Conservation (phyloP, 2,888 invertebrate species). For the Cantharis rufa region DNA sequence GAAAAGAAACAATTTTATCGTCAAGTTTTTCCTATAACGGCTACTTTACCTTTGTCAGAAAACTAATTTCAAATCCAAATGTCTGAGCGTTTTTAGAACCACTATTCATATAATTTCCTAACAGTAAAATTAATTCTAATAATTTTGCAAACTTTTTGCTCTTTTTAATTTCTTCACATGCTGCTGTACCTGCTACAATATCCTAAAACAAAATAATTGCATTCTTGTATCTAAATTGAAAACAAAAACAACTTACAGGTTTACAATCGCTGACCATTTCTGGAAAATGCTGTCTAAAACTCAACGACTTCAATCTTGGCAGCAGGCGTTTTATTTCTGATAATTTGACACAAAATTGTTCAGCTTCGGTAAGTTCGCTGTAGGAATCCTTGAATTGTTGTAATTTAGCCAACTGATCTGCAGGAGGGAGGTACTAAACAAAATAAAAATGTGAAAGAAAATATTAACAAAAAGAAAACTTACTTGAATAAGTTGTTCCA, state of each 20-base stretch:
- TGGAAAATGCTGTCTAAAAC: slow-evolving; percentile 84
- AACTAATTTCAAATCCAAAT: slow-evolving; percentile 95
- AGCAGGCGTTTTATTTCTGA: slow-evolving; percentile 85
- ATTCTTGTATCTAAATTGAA: neutral
- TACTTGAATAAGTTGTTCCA: slow-evolving; percentile 85
- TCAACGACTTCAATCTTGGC: slow-evolving; percentile 85
- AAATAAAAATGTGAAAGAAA: neutral
- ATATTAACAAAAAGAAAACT: neutral
- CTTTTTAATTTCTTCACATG: slow-evolving; percentile 89
- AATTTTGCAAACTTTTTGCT: slow-evolving; percentile 90
- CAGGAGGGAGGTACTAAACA: slow-evolving; percentile 80
- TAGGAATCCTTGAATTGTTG: slow-evolving; percentile 78
- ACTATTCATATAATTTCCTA: slow-evolving; percentile 97
- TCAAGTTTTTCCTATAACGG: neutral
- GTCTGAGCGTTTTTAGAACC: slow-evolving; percentile 93
- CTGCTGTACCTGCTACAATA: slow-evolving; percentile 92
- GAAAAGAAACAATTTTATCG: slow-evolving; percentile 42
- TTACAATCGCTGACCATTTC: slow-evolving; percentile 88
- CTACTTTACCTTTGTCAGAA: slow-evolving; percentile 81
- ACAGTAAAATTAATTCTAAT: slow-evolving; percentile 82
- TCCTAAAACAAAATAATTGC: slow-evolving; percentile 61
- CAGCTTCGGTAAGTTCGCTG: slow-evolving; percentile 86
- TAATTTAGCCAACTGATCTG: slow-evolving; percentile 85
- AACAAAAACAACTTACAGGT: slow-evolving; percentile 65
- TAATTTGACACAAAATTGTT: slow-evolving; percentile 91